A percentile compares a stretch with the other conserved stretches of the same genome.
Evolutionary conservation across 2,113 vertebrate species (phyloP).

Genomic region (Odontophorus gujanensis): DNA sequence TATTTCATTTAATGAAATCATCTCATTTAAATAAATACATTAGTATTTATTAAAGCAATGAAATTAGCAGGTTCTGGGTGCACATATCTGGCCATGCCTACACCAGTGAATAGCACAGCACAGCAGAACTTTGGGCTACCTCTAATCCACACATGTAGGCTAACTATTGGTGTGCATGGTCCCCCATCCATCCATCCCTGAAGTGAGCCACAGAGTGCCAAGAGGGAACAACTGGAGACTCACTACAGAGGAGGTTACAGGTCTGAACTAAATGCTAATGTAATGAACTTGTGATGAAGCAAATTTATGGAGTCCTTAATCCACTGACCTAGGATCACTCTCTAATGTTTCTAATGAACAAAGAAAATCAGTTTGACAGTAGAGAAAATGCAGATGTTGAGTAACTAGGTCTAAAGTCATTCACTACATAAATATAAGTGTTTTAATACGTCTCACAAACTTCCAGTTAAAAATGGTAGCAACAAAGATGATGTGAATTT

Average conservation of each 20-base stretch:
- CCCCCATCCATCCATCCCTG: neutral
- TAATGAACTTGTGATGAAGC: neutral
- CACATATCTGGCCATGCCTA: neutral
- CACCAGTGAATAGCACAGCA: neutral
- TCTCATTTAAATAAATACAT: neutral
- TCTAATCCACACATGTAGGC: neutral
- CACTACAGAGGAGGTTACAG: neutral
- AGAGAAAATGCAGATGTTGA: neutral
- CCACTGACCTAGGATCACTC: neutral
- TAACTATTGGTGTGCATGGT: accelerated
- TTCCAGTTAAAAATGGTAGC: neutral
- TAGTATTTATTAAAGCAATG: neutral
- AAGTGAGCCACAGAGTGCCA: neutral
- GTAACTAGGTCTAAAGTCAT: neutral
- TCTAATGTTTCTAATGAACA: neutral
- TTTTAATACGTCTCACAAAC: neutral
- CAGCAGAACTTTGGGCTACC: neutral
- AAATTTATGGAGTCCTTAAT: neutral
- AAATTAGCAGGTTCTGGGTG: neutral
- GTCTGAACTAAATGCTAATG: neutral
- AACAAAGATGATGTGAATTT: neutral
- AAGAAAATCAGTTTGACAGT: neutral
- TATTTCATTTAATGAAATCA: neutral
- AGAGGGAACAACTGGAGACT: neutral
- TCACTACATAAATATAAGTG: neutral